phyloP scores from a whole-genome alignment of 2,888 invertebrate genomes.

The Theretra japonica region DNA sequence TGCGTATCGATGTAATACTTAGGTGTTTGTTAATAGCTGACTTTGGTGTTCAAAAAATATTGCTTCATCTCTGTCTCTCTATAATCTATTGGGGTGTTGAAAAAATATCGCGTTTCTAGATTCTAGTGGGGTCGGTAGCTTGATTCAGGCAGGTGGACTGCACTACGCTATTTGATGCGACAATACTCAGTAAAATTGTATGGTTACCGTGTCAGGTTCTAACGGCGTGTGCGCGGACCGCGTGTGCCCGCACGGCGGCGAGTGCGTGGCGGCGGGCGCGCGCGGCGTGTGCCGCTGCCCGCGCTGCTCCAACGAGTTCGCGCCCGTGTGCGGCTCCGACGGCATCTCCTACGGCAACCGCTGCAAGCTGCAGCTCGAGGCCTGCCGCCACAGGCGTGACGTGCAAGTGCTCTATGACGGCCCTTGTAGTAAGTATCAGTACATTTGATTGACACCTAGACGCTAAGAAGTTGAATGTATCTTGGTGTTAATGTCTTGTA shows the following conservation, averaged over 20 bases:
- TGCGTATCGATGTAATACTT: no score
- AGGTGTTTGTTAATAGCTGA: no score
- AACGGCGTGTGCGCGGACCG: constrained; percentile 88
- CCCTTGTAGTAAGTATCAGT: constrained; percentile 91
- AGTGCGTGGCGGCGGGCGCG: constrained; percentile 87
- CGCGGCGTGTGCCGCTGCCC: constrained; percentile 93
- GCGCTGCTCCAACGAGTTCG: constrained; percentile 92
- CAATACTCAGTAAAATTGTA: no score
- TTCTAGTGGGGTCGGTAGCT: no score
- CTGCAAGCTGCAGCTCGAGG: constrained; percentile 91
- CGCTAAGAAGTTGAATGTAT: no score
- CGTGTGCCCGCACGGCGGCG: constrained; percentile 91
- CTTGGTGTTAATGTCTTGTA: no score
- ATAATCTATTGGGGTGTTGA: no score
- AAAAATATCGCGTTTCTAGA: no score
- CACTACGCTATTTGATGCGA: no score
- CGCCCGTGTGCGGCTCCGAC: constrained; percentile 93
- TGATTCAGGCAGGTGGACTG: no score
- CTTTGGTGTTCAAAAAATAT: no score
- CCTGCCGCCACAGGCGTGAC: constrained; percentile 89
- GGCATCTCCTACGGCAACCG: constrained; percentile 93
- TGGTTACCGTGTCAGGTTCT: constrained; percentile 72
- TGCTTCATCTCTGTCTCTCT: no score
- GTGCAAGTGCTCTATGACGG: constrained; percentile 92
- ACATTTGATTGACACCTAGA: not conserved